phyloP scores from a whole-genome alignment of 2,888 invertebrate species.

The Lomographa bimaculata region DNA sequence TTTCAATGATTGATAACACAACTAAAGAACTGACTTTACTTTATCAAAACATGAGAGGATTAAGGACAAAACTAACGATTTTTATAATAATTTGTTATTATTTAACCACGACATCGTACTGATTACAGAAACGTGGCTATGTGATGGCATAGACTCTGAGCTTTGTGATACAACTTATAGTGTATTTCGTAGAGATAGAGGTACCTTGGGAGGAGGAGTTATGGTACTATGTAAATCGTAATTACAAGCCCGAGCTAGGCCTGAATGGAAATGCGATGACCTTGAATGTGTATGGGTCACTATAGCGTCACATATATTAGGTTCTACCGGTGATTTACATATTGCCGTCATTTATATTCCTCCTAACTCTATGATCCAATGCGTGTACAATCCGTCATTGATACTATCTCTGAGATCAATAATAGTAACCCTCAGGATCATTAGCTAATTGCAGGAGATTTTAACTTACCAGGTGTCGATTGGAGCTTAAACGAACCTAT shows the following conservation, averaged over 20 bases:
- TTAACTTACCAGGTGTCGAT: constrained; percentile 9
- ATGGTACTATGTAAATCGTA: constrained; percentile 11
- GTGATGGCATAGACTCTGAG: constrained; percentile 14
- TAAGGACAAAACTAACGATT: constrained; percentile 19
- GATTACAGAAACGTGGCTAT: constrained; percentile 13
- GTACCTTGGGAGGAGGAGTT: constrained; percentile 8
- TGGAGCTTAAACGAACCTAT: too few species aligned
- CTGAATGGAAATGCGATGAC: background rate
- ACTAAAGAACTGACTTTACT: constrained; percentile 14
- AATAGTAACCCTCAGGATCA: too few species aligned
- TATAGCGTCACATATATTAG: background rate
- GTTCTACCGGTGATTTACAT: constrained; percentile 1
- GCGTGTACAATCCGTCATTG: background rate
- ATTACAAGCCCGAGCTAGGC: too few species aligned
- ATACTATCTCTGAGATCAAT: background rate
- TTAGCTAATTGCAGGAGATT: background rate
- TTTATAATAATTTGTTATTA: constrained; percentile 16
- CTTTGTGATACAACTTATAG: constrained; percentile 3
- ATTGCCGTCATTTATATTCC: constrained; percentile 10
- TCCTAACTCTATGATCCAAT: constrained; percentile 2
- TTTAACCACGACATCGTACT: constrained; percentile 9
- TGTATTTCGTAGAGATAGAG: constrained; percentile 11
- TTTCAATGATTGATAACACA: constrained; percentile 3
- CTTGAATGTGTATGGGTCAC: constrained; percentile 13
- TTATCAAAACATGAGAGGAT: constrained; percentile 24